Percentiles rank a stretch among this genome's conserved stretches.
phyloP scores from a whole-genome alignment of 2,113 vertebrate species.

The Butorides virescens region DNA sequence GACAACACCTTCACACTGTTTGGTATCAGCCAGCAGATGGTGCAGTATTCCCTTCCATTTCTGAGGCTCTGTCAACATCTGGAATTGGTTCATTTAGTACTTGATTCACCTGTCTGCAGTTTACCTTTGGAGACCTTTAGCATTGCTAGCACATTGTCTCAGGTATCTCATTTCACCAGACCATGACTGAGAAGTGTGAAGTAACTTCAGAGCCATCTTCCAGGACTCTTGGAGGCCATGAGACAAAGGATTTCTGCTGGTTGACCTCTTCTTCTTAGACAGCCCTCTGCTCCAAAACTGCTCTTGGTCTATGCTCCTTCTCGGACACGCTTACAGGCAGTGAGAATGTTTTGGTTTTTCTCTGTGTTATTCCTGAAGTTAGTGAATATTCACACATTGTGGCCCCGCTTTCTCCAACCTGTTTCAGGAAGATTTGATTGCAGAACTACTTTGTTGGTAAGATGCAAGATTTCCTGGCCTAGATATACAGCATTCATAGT shows the following conservation, averaged over 20 bases:
- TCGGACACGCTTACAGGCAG: not conserved
- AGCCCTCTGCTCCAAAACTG: not conserved
- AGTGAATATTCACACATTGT: not conserved
- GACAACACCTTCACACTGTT: not conserved
- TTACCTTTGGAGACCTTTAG: not conserved
- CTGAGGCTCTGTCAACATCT: not conserved
- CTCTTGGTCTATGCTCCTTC: not conserved
- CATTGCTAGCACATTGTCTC: not conserved
- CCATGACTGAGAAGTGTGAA: not conserved
- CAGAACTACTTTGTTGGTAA: not conserved
- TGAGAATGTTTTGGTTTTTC: not conserved
- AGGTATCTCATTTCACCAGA: not conserved
- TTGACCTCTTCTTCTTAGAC: not conserved
- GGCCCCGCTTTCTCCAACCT: not conserved
- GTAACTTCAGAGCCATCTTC: not conserved
- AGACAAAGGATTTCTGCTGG: not conserved
- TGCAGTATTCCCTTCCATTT: conserved; percentile 42
- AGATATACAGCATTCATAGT: not conserved
- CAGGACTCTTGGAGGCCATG: not conserved
- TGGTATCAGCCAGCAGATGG: conserved; percentile 48
- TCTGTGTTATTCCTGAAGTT: not conserved
- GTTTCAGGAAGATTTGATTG: not conserved
- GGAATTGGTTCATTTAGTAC: not conserved
- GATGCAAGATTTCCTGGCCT: not conserved
- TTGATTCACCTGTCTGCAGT: not conserved